Percentiles rank a stretch among this genome's conserved stretches.
Evolutionary conservation across 2,797 vertebrate species (phyloP).

Genomic region (Cercopithecus mitis): DNA sequence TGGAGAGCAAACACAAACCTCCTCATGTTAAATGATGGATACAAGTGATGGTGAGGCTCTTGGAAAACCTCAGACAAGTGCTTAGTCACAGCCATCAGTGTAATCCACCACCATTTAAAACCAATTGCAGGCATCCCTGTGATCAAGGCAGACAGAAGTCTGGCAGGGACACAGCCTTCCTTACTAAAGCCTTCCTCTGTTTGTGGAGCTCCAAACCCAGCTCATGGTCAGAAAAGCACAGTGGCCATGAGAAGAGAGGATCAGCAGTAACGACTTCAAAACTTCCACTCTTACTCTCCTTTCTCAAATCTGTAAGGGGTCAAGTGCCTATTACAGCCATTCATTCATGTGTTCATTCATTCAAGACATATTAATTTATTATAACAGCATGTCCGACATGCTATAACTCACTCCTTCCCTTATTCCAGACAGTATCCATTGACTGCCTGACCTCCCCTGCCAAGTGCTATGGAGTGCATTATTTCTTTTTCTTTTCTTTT

Average conservation of each 20-base stretch:
- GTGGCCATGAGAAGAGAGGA: neutral
- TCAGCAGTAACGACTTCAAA: neutral
- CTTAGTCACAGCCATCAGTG: constrained; percentile 37
- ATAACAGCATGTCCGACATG: neutral
- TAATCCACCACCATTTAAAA: constrained; percentile 34
- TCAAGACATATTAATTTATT: constrained; percentile 22
- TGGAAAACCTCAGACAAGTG: constrained; percentile 44
- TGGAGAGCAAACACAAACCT: constrained; percentile 20
- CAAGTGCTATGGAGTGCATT: neutral
- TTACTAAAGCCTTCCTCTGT: neutral
- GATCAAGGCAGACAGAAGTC: neutral
- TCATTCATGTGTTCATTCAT: constrained; percentile 21
- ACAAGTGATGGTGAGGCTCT: constrained; percentile 6
- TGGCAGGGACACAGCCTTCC: neutral
- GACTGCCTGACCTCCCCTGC: neutral
- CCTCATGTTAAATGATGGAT: constrained; percentile 30
- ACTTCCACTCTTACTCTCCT: neutral
- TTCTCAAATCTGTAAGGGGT: constrained; percentile 42
- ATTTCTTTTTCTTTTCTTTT: too few species aligned
- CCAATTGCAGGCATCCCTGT: neutral
- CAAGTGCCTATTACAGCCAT: constrained; percentile 48
- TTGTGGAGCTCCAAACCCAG: neutral
- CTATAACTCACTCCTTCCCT: neutral
- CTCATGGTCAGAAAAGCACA: neutral
- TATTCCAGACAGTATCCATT: neutral